A percentile compares a stretch with the other conserved stretches of the same genome.
phyloP scores from a whole-genome alignment of 2,113 vertebrate genomes.

The Okapia johnstoni region DNA sequence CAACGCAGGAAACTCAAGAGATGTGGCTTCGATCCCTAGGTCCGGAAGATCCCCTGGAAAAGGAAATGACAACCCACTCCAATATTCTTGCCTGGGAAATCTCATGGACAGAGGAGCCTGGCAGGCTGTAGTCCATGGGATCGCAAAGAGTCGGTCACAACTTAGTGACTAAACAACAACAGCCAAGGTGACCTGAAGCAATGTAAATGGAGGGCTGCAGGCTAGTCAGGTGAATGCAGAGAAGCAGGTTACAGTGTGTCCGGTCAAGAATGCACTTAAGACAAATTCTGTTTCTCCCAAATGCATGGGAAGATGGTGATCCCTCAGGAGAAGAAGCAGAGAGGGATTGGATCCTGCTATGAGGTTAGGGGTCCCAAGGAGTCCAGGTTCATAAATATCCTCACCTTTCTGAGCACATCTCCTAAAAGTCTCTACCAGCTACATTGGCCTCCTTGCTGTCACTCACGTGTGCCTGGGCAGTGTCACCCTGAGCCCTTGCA shows the following conservation, averaged over 20 bases:
- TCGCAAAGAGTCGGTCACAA: neutral
- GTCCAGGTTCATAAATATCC: neutral
- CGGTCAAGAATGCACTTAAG: neutral
- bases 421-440: neutral
- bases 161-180: neutral
- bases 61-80: neutral
- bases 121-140: neutral
- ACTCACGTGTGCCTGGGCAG: neutral
- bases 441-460: neutral
- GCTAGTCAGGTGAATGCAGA: neutral
- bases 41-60: neutral
- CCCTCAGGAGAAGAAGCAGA: neutral
- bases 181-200: neutral
- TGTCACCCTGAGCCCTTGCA: neutral
- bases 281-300: neutral
- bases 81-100: neutral
- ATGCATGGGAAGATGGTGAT: neutral
- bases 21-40: neutral
- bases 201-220: neutral
- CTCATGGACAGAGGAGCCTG: neutral
- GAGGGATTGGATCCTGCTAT: neutral
- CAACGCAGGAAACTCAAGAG: neutral
- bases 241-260: neutral
- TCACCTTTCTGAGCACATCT: neutral
- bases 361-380: neutral